Base-by-base conservation (phyloP, 2,888 invertebrate genomes). In the Pemphredon lugubris region DNA sequence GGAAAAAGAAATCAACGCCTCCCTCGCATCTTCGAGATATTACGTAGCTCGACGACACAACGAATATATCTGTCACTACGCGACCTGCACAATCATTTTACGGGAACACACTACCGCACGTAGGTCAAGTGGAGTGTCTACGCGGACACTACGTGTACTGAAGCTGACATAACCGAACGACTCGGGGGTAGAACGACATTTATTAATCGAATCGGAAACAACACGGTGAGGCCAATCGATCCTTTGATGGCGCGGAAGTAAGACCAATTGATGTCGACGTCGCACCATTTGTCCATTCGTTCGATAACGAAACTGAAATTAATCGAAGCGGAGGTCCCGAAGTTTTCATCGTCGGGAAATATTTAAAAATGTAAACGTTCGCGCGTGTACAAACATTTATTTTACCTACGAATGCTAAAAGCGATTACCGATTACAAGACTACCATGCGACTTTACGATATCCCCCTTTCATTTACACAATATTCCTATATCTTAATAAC, bases 111-210 rank as follows among this genome's bases (percentile, higher is more conserved):
- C 79, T 76, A 79, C 76, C 77, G 79, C 75, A 79, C 75, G 78
- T 81, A 77, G 77, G 75, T 83, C 71, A 73, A 77, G 70, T 77
- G 65, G 73, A 73, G 65, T 76, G 76, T 81, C 76, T 77, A 72
- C 79, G 64, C 73, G 71, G 77, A 78, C 78, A 81, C 80, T 81
- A 80, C 76, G 73, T 82, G 78, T 74, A 82, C 78, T 78, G 77
- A 84, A 83, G 84, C 84, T 83, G 80, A 70, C 81, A 84, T 79
- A 77, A 79, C 77, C 72, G 75, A 77, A 79, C 76, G 76, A 77
- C 77, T 70, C 81, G 84, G 81, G 79, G 83, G 84, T 84, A 84
- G 83, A 82, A 83, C 75, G 71, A 64, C 57, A 26, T 40, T 47
- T 64, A 57, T 44, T 18, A 59, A 30, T 34, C n/a, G 30, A 44